These are phyloP conservation scores for Scaptomyza tumidula DNA, from an alignment of 2,888 invertebrate genomes.

Conservation along the genomic window DNA sequence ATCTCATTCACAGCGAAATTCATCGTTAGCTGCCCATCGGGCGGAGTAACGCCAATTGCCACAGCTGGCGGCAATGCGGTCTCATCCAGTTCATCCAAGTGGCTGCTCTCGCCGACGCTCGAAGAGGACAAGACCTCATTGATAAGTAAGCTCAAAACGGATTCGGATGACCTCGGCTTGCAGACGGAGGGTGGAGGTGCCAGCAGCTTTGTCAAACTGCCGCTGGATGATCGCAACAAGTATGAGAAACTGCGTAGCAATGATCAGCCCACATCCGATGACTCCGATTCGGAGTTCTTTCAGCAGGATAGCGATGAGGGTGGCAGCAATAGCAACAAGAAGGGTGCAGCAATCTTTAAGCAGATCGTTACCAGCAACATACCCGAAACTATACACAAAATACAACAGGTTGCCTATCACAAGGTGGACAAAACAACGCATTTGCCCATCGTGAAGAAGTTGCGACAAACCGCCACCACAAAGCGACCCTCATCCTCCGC, in stretches of 20 bases:
- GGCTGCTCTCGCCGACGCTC: slow-evolving; percentile 84
- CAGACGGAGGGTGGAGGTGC: slow-evolving; percentile 13
- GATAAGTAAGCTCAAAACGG: slow-evolving; percentile 79
- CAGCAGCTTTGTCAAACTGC: slow-evolving; percentile 86
- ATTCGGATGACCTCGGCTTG: slow-evolving; percentile 72
- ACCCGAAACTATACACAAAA: slow-evolving; percentile 86
- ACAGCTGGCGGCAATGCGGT: slow-evolving; percentile 55
- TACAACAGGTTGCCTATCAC: slow-evolving; percentile 85
- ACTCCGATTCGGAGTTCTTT: slow-evolving; percentile 85
- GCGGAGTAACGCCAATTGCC: slow-evolving; percentile 52
- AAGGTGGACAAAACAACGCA: slow-evolving; percentile 85
- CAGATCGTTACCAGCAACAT: slow-evolving; percentile 85
- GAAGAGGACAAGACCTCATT: slow-evolving; percentile 84
- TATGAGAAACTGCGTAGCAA: slow-evolving; percentile 90
- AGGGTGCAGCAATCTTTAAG: slow-evolving; percentile 82
- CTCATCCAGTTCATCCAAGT: slow-evolving; percentile 83
- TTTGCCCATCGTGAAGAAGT: slow-evolving; percentile 84
- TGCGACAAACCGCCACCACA: slow-evolving; percentile 84
- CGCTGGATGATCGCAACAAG: slow-evolving; percentile 89
- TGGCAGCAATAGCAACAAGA: slow-evolving; percentile 61
- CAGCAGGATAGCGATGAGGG: slow-evolving; percentile 81
- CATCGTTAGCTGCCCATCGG: slow-evolving; percentile 59
- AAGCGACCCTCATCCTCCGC: slow-evolving; percentile 80
- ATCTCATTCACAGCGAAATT: slow-evolving; percentile 81
- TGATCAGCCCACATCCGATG: slow-evolving; percentile 86